Base-by-base conservation (phyloP, 1,140 invertebrate genomes). In the Nasonia longicornis region DNA sequence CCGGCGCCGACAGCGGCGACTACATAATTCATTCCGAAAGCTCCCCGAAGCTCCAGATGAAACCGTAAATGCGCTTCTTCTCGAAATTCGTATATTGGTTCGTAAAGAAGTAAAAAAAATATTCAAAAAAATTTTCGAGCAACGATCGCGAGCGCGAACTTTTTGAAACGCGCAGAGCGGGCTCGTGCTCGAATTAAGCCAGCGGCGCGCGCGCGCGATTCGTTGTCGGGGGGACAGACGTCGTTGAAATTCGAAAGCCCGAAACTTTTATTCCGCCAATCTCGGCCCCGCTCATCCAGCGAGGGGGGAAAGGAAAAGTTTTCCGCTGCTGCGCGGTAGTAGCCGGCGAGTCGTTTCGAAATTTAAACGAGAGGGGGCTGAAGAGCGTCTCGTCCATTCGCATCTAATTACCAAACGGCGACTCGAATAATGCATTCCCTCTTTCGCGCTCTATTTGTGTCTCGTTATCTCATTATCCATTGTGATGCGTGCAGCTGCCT, bases 181-280 rank as follows among this genome's bases (percentile, higher is more conserved):
- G 38, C 52, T 66, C 35, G 45, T n/a, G n/a, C 31, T 31, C n/a
- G 48, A 29, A 45, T n/a, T 12, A 29, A 26, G 71, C 52, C 1
- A 26, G 26, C 26, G 22, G 22, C 22, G 22, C 22, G 26, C 26
- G 26, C 42, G 42, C 8, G 35, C 45, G 71, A 22, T n/a, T 20
- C n/a, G 31, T 7, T 45, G 58, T n/a, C 29, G 31, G 14, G 29
- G 12, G 73, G n/a, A 22, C 72, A 31, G 42, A 26, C 22, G 16
- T 29, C 70, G 71, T 38, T 58, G 74, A 81, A 81, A 75, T 48
- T 38, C 48, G 45, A 74, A 80, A 81, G 48, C 74, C 35, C 42
- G 14, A 71, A 81, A 81, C 80, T 81, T 81, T 77, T 77, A 71
- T 64, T 22, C 74, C 29, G 48, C 42, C 72, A 58, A 77, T 77